Conservation (phyloP, 2,113 vertebrate genomes). For the Danionella cerebrum region DNA sequence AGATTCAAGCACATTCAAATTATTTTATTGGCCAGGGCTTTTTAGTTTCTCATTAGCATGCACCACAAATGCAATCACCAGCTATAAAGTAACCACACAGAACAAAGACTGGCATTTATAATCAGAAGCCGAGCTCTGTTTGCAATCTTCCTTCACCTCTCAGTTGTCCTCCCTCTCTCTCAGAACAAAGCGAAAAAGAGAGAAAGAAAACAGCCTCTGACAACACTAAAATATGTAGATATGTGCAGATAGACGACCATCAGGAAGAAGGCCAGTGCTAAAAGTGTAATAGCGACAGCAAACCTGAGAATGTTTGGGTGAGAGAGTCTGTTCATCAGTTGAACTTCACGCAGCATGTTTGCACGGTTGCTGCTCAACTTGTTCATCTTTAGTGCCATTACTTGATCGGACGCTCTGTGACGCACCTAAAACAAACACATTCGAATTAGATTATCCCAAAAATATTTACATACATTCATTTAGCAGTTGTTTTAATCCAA, state of each 20-base stretch:
- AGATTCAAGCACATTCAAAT: neutral
- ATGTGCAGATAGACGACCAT: too few relatives aligned
- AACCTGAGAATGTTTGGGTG: constrained; percentile 95
- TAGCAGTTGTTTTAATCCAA: too few relatives aligned
- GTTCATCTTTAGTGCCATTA: constrained; percentile 99
- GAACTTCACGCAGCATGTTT: constrained; percentile 95
- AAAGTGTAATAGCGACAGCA: neutral
- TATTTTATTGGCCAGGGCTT: neutral
- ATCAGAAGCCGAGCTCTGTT: neutral
- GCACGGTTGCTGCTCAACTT: constrained; percentile 91
- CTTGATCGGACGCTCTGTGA: constrained; percentile 86
- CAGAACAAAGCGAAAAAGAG: too few relatives aligned
- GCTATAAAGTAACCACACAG: neutral
- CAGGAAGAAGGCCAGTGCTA: neutral
- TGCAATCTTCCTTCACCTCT: neutral
- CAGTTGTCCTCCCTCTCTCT: too few relatives aligned
- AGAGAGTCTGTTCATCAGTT: constrained; percentile 95
- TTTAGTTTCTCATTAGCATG: neutral
- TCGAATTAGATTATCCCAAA: too few relatives aligned
- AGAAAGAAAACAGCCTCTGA: too few relatives aligned
- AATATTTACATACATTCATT: too few relatives aligned
- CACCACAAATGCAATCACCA: neutral
- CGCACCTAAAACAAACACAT: constrained; percentile 69
- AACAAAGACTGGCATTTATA: neutral
- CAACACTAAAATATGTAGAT: neutral